Base-by-base conservation (phyloP, 2,113 vertebrate genomes). In the Ailuropoda melanoleuca region DNA sequence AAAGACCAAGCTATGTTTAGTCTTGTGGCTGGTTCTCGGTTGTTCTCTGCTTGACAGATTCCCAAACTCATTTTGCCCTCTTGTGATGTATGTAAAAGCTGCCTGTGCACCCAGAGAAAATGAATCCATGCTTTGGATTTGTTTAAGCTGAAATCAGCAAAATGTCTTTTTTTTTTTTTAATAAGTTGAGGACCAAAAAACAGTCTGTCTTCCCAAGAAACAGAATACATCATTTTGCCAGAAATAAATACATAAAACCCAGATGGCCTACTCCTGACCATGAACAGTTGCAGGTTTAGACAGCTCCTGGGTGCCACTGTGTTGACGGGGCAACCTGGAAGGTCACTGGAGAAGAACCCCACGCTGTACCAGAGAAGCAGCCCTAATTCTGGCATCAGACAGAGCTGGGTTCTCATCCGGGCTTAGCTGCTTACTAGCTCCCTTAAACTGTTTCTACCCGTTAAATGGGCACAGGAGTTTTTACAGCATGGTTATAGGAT, bases 41-140 rank as follows among this genome's bases (percentile, higher is more conserved):
- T 58, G 0, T 78, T 91, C 37, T 94, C 86, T 82, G 74, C 78
- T 48, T 90, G 50, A 96, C 46, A 87, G 86, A 43, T 53, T 74
- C 95, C 92, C 95, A 88, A 74, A 88, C 60, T 85, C 91, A 50
- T 68, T 84, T 46, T 58, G 72, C 60, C 86, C 87, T 96, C 93
- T 96, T 46, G 74, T 75, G 50, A 46, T 68, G 15, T 14, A 8
- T 11, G 31, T 26, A 66, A 85, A 94, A 60, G 14, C 83, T 83
- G 50, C 46, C 78, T 62, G 34, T 83, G 64, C 50, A 77, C 12
- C 43, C 81, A 77, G n/a, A 70, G 48, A 93, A 93, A 93, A 95
- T 21, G n/a, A 82, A 34, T 66, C 68, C 21, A 23, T 53, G 24
- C 68, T 84, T 91, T 70, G 89, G 9, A 70, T 74, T 70, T 77